Evolutionary conservation across 1,140 invertebrate species (phyloP), one percentile per base, ranked within the genome.

Genomic region (Cydia splendana): DNA sequence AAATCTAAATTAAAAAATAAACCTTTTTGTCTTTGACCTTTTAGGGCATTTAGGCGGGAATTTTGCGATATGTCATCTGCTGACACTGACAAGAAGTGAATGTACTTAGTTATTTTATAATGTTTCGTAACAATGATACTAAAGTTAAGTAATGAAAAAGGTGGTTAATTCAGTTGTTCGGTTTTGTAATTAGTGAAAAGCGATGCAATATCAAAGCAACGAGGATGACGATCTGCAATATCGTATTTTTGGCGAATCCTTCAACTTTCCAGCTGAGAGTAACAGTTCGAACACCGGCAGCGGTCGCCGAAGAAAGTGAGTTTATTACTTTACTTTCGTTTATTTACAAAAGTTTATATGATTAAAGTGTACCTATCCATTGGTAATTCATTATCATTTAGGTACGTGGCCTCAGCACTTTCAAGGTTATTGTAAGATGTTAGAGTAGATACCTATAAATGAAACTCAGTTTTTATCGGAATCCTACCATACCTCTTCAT

Each of bases 181-280:
- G 82, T 79, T 79, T 82, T 74, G 67, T 85, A 85, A 84, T 82
- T 88, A 85, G 86, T 89, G 88, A 87, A 86, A 87, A 92, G 89
- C 84, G 82, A 93, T 93, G 91, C 91, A 93, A 93, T 92, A 85
- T 92, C 91, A 90, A 92, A 91, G 86, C 81, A 91, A 92, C 85
- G 90, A 92, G 74, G 90, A 91, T 73, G 91, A 93, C 80, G 89
- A 93, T 76, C 88, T 93, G 71, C 89, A 93, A 85, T 92, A 92
- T 89, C 89, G 89, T 89, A 93, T 93, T 91, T 93, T 93, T 87
- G 90, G 89, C 73, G 88, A 91, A 82, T 89, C 91, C 87, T 93
- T 87, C 84, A 92, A 88, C 75, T 86, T 92, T 77, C 81, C 86
- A 34, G 15, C 78, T 51, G 89, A 87, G 42, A 65, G 75, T n/a